Base-by-base conservation (phyloP, 2,113 vertebrate genomes). In the Oophaga pumilio region DNA sequence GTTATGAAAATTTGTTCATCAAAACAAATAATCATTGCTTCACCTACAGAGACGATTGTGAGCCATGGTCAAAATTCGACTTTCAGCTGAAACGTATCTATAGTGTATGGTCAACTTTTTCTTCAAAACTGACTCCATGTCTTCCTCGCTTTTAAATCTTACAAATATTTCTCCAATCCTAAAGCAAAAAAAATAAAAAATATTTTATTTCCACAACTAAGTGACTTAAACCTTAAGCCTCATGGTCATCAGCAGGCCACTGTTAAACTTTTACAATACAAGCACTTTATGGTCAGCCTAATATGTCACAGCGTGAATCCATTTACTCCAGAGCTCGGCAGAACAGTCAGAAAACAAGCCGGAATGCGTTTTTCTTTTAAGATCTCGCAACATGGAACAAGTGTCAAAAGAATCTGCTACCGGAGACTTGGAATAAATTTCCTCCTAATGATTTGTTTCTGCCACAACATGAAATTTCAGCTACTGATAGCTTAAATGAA, bases 291-390 rank as follows among this genome's bases (percentile, higher is more conserved):
- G 43, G 80, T 82, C 80, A 82, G 76, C 49, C 57, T 64, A 62
- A 60, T 66, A 82, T 11, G 79, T 66, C 84, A 60, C 84, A 62
- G 84, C 53, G 57, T 77, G 73, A 62, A 18, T 57, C 56, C 82
- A 69, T 84, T 71, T 71, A 24, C 73, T 85, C 53, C 6, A 50
- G 73, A 26, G 12, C 53, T 24, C 57, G 11, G 62, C 62, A 53
- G 49, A 68, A 83, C 68, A 62, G 56, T 20, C 71, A 60, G 53
- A 17, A 33, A 60, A 85, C 71, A 82, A 82, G 22, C 8, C 28
- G 26, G 11, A 85, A 64, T 52, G 33, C 59, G 52, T 77, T 85
- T 62, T 64, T 24, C 56, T 76, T 85, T 85, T 66, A 22, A 18
- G 20, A 77, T 76, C 59, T 85, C 56, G n/a, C 71, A 76, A 77